These are phyloP conservation scores for Monoplex corrugatus DNA, from an alignment of 2,888 invertebrate species.

Conservation along the genomic window DNA sequence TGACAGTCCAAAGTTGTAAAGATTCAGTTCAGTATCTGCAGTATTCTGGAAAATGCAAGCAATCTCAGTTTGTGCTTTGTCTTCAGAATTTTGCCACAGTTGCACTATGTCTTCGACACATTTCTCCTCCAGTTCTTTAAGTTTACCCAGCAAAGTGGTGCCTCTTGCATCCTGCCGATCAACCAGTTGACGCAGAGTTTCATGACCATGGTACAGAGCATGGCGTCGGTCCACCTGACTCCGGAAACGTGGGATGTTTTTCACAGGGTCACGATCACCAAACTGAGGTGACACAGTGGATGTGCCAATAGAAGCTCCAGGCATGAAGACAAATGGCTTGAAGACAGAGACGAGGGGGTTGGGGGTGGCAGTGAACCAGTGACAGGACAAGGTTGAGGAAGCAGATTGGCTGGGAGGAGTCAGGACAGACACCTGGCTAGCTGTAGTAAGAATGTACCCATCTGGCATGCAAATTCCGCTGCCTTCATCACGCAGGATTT, in stretches of 20 bases:
- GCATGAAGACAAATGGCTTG: constrained; percentile 88
- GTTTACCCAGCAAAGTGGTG: constrained; percentile 77
- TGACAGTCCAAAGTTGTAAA: no score
- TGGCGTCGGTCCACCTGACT: constrained; percentile 83
- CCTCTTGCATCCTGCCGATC: constrained; percentile 65
- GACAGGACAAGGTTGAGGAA: constrained; percentile 83
- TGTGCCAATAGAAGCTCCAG: constrained; percentile 86
- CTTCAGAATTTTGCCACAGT: constrained; percentile 75
- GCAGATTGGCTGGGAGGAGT: constrained; percentile 83
- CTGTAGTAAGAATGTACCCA: constrained; percentile 83
- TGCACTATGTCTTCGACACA: constrained; percentile 81
- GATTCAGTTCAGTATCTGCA: constrained; percentile 82
- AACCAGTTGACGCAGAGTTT: constrained; percentile 81
- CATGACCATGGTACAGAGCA: constrained; percentile 86
- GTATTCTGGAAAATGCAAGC: constrained; percentile 81
- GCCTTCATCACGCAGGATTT: constrained; percentile 87
- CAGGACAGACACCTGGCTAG: constrained; percentile 85
- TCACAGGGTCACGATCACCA: constrained; percentile 78
- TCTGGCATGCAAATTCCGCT: constrained; percentile 85
- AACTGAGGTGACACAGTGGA: constrained; percentile 85
- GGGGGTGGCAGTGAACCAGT: constrained; percentile 93
- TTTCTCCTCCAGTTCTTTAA: constrained; percentile 81
- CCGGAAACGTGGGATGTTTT: constrained; percentile 77
- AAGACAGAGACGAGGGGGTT: constrained; percentile 89
- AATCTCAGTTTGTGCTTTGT: constrained; percentile 76